Percentiles rank a stretch among this genome's conserved stretches.
phyloP scores from a whole-genome alignment of 2,797 vertebrate genomes.

The Phrynocephalus guinanensis region DNA sequence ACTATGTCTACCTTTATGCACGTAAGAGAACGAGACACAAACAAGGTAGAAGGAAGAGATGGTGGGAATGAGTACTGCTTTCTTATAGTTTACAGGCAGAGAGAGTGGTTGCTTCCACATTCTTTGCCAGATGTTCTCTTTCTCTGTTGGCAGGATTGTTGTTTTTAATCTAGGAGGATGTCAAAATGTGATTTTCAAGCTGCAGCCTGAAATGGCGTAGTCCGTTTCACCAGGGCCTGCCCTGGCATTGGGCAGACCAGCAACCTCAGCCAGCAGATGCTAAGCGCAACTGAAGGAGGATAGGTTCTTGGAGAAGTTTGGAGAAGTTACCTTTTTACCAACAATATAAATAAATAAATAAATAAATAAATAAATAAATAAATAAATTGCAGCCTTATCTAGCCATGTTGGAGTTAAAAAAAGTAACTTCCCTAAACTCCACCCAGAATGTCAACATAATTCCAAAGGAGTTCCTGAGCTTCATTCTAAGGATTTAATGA shows the following conservation, averaged over 20 bases:
- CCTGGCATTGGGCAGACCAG: not conserved
- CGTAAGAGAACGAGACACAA: no score
- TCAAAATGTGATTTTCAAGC: not conserved
- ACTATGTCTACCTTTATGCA: no score
- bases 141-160: not conserved
- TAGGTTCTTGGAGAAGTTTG: not conserved
- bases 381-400: not conserved
- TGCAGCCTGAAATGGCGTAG: not conserved
- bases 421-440: no score
- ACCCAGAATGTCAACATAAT: no score
- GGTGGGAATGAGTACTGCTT: no score
- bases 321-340: not conserved
- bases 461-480: no score
- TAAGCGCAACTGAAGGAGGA: not conserved
- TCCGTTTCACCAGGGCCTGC: not conserved
- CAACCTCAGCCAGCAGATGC: not conserved
- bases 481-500: no score
- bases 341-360: no score
- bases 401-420: no score
- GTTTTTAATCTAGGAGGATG: not conserved
- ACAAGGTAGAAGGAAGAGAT: no score
- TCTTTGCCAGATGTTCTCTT: constrained; percentile 6
- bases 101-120: not conserved
- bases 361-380: no score
- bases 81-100: not conserved